A percentile compares a stretch with the other conserved stretches of the same genome.
Conservation (phyloP, 1,140 invertebrate species). For the Zaprionus africanus region DNA sequence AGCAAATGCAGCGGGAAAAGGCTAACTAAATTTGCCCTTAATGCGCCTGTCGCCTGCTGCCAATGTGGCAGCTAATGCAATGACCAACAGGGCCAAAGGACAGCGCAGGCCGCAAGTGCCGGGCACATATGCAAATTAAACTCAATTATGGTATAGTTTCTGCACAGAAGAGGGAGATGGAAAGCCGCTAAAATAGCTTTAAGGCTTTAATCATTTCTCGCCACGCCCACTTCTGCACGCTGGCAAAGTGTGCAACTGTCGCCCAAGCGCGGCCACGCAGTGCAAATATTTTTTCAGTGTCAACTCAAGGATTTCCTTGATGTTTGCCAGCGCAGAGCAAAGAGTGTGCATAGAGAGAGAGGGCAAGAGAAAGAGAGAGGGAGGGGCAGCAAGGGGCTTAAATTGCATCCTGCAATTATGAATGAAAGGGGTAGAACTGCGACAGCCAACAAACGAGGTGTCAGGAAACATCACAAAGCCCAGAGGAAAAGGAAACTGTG, state of each 20-base stretch:
- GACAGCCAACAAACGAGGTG: slow-evolving; percentile 49
- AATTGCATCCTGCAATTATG: slow-evolving; percentile 80
- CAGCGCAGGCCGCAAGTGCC: slow-evolving; percentile 12
- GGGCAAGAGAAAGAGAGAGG: not conserved
- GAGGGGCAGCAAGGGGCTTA: slow-evolving; percentile 27
- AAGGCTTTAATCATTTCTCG: slow-evolving; percentile 15
- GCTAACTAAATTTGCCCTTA: slow-evolving; percentile 48
- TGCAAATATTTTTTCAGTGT: slow-evolving; percentile 75
- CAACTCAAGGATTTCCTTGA: slow-evolving; percentile 80
- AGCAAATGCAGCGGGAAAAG: slow-evolving; percentile 2
- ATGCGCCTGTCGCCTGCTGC: slow-evolving; percentile 21
- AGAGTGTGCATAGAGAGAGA: slow-evolving; percentile 1
- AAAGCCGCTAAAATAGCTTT: slow-evolving; percentile 1
- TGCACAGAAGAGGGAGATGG: not conserved
- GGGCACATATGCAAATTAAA: slow-evolving; percentile 34
- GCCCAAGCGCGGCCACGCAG: slow-evolving; percentile 25
- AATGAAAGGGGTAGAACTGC: slow-evolving; percentile 55
- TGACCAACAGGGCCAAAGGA: not conserved
- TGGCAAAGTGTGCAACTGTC: slow-evolving; percentile 18
- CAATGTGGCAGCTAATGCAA: slow-evolving; percentile 44
- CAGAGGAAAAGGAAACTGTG: slow-evolving; percentile 55
- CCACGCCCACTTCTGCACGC: not conserved
- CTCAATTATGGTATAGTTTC: slow-evolving; percentile 42
- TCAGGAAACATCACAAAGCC: slow-evolving; percentile 48
- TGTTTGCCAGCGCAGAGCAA: slow-evolving; percentile 56